Percentiles rank a stretch among this genome's conserved stretches.
Conservation (phyloP, 2,113 vertebrate genomes). For the Rostratula benghalensis region DNA sequence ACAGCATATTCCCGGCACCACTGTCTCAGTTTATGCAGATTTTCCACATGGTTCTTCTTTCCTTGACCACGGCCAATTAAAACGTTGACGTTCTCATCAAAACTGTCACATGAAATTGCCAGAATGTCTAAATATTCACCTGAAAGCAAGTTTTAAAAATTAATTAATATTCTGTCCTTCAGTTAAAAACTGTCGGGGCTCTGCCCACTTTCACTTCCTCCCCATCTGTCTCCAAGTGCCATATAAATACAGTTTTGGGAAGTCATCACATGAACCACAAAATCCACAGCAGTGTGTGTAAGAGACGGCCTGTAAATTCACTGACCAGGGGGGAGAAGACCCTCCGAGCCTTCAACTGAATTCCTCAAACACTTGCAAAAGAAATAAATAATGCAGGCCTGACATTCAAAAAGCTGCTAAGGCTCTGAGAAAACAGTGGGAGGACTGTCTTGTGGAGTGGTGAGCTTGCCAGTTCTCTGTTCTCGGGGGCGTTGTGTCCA, state of each 20-base stretch:
- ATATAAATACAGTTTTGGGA: background rate
- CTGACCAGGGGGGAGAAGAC: no score
- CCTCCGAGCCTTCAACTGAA: no score
- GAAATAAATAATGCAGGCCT: no score
- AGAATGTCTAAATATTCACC: constrained; percentile 90
- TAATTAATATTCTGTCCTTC: background rate
- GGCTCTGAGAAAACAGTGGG: no score
- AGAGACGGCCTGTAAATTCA: no score
- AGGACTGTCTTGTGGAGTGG: no score
- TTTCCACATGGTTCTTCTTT: constrained; percentile 87
- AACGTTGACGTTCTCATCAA: constrained; percentile 87
- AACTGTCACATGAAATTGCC: constrained; percentile 95
- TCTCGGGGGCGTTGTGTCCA: no score
- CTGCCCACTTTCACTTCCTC: background rate
- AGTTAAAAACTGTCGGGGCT: background rate
- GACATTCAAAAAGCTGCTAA: no score
- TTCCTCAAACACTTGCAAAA: no score
- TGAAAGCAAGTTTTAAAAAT: constrained; percentile 44
- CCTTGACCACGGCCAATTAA: constrained; percentile 89
- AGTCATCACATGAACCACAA: background rate
- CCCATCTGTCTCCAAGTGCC: background rate
- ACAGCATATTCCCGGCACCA: constrained; percentile 89
- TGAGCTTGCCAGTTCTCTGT: no score
- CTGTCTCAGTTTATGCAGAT: constrained; percentile 79
- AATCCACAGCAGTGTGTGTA: background rate